These are phyloP conservation scores for Gasteruption jaculator DNA, from an alignment of 2,888 invertebrate species.

Conservation along the genomic window DNA sequence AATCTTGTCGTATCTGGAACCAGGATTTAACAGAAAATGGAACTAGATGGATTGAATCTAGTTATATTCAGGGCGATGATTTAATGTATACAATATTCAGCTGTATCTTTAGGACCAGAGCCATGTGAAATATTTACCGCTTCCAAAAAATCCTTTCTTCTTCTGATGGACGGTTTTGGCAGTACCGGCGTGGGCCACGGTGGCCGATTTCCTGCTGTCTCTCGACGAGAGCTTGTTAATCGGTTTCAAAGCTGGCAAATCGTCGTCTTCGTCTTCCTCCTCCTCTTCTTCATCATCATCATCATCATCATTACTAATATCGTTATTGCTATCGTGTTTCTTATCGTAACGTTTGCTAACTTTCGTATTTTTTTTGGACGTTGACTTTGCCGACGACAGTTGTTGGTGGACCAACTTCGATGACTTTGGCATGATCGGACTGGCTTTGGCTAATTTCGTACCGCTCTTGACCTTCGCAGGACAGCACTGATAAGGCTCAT, in stretches of 20 bases:
- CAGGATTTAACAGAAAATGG: too few relatives aligned
- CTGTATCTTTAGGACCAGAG: slow-evolving; percentile 78
- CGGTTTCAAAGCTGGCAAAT: slow-evolving; percentile 38
- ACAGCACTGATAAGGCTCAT: slow-evolving; percentile 90
- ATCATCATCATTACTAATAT: too few relatives aligned
- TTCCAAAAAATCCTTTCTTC: slow-evolving; percentile 81
- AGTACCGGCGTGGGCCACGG: slow-evolving; percentile 32
- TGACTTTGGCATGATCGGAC: slow-evolving; percentile 59
- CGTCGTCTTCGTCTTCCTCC: slow-evolving; percentile 25
- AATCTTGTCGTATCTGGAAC: too few relatives aligned
- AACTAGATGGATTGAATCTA: too few relatives aligned
- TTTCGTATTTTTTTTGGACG: slow-evolving; percentile 19
- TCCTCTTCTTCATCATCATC: too few relatives aligned
- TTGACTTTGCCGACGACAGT: neutral
- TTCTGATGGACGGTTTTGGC: slow-evolving; percentile 52
- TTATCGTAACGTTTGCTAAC: slow-evolving; percentile 22
- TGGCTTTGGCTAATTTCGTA: slow-evolving; percentile 77
- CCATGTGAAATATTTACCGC: slow-evolving; percentile 64
- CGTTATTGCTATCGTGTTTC: too few relatives aligned
- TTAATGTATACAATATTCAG: slow-evolving; percentile 26
- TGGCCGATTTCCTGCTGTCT: slow-evolving; percentile 49
- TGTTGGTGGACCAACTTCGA: slow-evolving; percentile 10
- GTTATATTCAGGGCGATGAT: too few relatives aligned
- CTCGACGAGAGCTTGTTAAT: slow-evolving; percentile 52
- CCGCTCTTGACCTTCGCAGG: slow-evolving; percentile 77